These are phyloP conservation scores for Lamprologus sp. DNA, from an alignment of 2,113 vertebrate genomes.

Conservation along the genomic window DNA sequence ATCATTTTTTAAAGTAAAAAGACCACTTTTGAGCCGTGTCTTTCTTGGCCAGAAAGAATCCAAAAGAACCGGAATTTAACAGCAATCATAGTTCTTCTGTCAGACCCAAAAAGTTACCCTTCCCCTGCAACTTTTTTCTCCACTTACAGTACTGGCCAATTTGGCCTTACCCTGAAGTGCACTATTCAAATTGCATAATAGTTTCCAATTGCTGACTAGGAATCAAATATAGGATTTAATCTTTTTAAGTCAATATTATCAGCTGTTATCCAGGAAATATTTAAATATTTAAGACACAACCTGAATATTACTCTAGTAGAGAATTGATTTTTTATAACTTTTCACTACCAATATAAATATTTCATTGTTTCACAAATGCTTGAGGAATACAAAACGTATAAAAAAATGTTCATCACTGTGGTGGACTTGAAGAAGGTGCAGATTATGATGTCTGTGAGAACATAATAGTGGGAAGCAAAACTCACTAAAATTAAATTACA, in stretches of 20 bases:
- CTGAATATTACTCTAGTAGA: neutral
- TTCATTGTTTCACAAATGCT: neutral
- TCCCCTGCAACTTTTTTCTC: neutral
- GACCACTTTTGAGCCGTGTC: neutral
- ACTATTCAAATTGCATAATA: neutral
- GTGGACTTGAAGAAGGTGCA: neutral
- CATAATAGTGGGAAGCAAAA: neutral
- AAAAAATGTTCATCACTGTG: neutral
- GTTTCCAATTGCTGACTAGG: neutral
- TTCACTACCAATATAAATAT: neutral
- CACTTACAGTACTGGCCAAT: neutral
- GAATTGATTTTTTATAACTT: neutral
- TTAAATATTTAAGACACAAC: neutral
- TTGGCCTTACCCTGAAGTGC: neutral
- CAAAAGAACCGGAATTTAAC: neutral
- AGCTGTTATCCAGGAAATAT: neutral
- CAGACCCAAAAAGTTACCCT: neutral
- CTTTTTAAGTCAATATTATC: neutral
- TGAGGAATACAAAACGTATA: neutral
- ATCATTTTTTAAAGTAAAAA: neutral
- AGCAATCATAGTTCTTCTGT: neutral
- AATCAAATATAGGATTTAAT: neutral
- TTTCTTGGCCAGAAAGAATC: neutral
- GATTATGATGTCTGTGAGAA: neutral
- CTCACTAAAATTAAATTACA: neutral